Evolutionary conservation across 2,888 invertebrate genomes (phyloP).

Genomic region (Nycteola revayana): DNA sequence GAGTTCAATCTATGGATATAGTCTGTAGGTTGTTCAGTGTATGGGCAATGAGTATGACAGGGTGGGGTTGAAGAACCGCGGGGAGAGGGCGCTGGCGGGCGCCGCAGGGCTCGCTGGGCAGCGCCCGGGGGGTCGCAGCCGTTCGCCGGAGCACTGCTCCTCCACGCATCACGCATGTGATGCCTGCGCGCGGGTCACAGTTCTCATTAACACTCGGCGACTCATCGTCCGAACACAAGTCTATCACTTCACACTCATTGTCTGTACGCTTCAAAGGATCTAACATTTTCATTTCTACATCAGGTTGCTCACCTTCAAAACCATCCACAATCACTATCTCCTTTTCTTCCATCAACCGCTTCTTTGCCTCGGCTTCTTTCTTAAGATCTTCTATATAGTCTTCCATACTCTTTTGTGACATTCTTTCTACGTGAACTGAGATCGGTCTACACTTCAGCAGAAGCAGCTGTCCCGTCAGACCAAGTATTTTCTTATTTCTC

Average conservation of each 20-base stretch:
- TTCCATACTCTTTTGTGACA: constrained; percentile 66
- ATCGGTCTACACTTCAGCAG: constrained; percentile 75
- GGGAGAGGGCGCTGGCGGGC: constrained; percentile 65
- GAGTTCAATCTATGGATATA: constrained; percentile 71
- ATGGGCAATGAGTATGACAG: constrained; percentile 70
- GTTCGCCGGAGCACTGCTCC: constrained; percentile 64
- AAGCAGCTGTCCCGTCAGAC: constrained; percentile 72
- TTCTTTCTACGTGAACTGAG: constrained; percentile 64
- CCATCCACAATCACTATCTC: constrained; percentile 73
- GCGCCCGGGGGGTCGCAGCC: constrained; percentile 62
- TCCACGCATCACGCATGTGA: constrained; percentile 66
- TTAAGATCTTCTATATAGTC: constrained; percentile 60
- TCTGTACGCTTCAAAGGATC: constrained; percentile 62
- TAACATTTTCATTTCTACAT: constrained; percentile 44
- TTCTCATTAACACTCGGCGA: constrained; percentile 65
- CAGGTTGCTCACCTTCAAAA: constrained; percentile 52
- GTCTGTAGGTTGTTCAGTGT: constrained; percentile 73
- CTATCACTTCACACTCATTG: constrained; percentile 82
- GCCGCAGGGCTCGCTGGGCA: constrained; percentile 70
- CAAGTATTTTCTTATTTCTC: constrained; percentile 65
- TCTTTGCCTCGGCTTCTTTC: constrained; percentile 48
- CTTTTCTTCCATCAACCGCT: constrained; percentile 45
- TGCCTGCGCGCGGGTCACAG: constrained; percentile 66
- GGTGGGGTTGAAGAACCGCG: constrained; percentile 66
- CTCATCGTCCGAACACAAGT: constrained; percentile 87